Evolutionary conservation across 1,140 invertebrate species (phyloP), one percentile per base, ranked within the genome.

Genomic region (Zaprionus gabonicus): DNA sequence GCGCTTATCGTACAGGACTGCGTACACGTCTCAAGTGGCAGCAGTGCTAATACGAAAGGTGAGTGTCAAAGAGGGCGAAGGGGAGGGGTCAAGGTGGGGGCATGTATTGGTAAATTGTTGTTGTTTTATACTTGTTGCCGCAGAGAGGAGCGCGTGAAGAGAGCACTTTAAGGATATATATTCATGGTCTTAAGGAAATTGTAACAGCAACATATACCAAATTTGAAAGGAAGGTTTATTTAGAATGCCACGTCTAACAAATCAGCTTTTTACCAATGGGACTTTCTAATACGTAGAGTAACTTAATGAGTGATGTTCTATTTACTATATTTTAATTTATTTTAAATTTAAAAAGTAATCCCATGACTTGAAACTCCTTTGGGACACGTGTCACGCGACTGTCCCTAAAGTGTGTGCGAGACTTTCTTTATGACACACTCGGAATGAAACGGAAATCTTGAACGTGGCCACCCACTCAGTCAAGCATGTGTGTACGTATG

Each of bases 1-100:
- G n/a, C 55, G 51, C 59, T 55, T 76, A 76, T 76, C 66, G 51
- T 44, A 60, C 67, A 27, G 78, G 71, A 60, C 65, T 81, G 71
- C 65, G 76, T 83, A 10, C 34, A 17, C 49, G 70, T 72, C 70
- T 76, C 70, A 76, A 76, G 63, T 72, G 70, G 49, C 69, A 67
- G 25, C 34, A 28, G 28, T 55, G 44, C 31, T 55, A 70, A 28
- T 38, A 49, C 31, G 27, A 46, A 67, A 72, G 27, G 51, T 46
- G 36, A 38, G 23, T 51, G 31, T 59, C 15, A 12, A 44, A 44
- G 6, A 46, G n/a, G 3, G 38, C 9, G 13, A 0, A 9, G 28
- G 15, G 41, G 0, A 23, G 44, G 17, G 9, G 20, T 20, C 2
- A 9, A 3, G 10, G 3, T 3, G 7, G 20, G 0, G 2, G n/a